Base-by-base conservation (phyloP, 2,113 vertebrate species). In the Sebastes schlegelii region DNA sequence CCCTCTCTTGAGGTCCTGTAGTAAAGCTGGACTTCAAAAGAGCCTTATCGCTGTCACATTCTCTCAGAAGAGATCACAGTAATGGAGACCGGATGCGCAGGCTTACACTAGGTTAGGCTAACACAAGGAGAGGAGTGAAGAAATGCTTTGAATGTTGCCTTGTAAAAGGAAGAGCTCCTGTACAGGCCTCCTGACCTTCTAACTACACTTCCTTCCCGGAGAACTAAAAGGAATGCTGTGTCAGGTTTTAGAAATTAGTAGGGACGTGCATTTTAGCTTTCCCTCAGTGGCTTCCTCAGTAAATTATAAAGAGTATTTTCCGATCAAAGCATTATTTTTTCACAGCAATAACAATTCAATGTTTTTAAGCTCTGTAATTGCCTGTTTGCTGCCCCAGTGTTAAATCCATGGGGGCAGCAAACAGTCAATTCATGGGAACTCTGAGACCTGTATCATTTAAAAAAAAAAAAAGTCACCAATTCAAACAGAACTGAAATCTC, bases 101-200 rank as follows among this genome's bases (percentile, higher is more conserved):
- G 80, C 90, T 90, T 91, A 91, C 85, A 80, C 84, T 90, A 80
- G 85, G 82, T 66, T 82, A 52, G 72, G 69, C 81, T 49, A 87
- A 92, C 85, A 88, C 81, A 80, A 79, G 87, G 70, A 88, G 83
- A 92, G 58, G 74, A 92, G 84, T 68, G 71, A 73, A 88, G 80
- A 92, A 91, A 91, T 80, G 91, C 90, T 94, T 95, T 95, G 88
- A 94, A 93, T 93, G 86, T 86, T 65, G 79, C 89, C 84, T 86
- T 89, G 91, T 92, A 93, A 93, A 63, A 93, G 92, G 83, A 92
- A 88, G 82, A 85, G 90, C 86, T 92, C 90, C 88, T 76, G 72
- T 83, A 82, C 34, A 86, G 83, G 81, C 88, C 85, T 93, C 90
- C 74, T 84, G 74, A 92, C 85, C 77, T 89, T 76, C 76, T 86